A percentile compares a stretch with the other conserved stretches of the same genome.
Evolutionary conservation across 1,140 invertebrate species (phyloP).

Genomic region (Bathynomus jamesi): DNA sequence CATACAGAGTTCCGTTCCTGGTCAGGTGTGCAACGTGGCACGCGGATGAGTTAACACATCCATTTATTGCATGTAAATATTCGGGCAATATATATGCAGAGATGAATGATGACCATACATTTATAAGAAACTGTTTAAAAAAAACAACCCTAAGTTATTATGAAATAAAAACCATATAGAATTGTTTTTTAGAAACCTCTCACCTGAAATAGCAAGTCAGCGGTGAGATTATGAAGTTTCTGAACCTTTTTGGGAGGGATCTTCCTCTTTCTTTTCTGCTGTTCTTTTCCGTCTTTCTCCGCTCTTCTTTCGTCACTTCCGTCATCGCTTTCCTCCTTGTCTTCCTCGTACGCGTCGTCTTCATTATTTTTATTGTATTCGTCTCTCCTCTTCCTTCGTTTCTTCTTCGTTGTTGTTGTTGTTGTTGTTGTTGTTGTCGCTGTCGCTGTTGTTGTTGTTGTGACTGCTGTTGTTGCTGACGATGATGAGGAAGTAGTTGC

Average conservation of each 20-base stretch:
- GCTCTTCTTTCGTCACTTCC: slow-evolving; percentile 6
- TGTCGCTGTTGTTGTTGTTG: background rate
- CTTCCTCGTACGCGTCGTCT: slow-evolving; percentile 6
- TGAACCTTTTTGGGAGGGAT: background rate
- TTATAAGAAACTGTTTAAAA: too few species aligned
- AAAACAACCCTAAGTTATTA: too few species aligned
- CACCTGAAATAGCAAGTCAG: slow-evolving; percentile 10
- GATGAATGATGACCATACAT: too few species aligned
- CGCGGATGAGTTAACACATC: too few species aligned
- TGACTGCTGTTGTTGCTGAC: background rate
- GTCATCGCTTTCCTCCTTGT: background rate
- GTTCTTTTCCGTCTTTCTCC: slow-evolving; percentile 14
- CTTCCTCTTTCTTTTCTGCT: slow-evolving; percentile 1
- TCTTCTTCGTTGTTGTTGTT: background rate
- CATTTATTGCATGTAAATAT: too few species aligned
- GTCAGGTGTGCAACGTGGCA: too few species aligned
- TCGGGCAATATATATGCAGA: too few species aligned
- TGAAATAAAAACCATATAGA: too few species aligned
- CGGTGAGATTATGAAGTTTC: slow-evolving; percentile 8
- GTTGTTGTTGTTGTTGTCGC: background rate
- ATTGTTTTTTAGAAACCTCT: too few species aligned
- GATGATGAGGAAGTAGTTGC: slow-evolving; percentile 11
- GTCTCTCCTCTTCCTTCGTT: background rate
- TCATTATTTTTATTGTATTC: background rate
- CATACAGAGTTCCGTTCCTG: too few species aligned